Evolutionary conservation across 2,888 invertebrate species (phyloP).

Genomic region (Sinelater perroti): DNA sequence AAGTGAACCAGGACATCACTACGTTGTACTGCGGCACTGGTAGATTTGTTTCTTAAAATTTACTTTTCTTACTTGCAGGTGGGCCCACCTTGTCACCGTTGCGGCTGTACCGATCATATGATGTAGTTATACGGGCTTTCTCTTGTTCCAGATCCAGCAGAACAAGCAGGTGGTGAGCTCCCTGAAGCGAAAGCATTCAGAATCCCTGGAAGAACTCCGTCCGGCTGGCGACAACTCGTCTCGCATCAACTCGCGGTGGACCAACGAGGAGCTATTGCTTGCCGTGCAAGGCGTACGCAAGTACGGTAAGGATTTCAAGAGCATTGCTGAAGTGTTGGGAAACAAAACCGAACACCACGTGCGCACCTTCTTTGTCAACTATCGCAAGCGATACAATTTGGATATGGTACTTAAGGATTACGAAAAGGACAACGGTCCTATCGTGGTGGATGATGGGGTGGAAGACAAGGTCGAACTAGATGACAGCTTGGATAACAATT

Average conservation of each 20-base stretch:
- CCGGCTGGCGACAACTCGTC: slow-evolving; percentile 53
- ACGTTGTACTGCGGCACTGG: slow-evolving; percentile 14
- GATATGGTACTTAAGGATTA: slow-evolving; percentile 87
- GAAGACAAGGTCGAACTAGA: slow-evolving; percentile 50
- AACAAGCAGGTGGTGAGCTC: slow-evolving; percentile 93
- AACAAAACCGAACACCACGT: slow-evolving; percentile 95
- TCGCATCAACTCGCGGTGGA: slow-evolving; percentile 89
- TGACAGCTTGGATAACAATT: slow-evolving; percentile 49
- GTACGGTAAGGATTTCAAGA: slow-evolving; percentile 88
- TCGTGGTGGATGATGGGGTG: slow-evolving; percentile 45
- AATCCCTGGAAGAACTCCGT: slow-evolving; percentile 59
- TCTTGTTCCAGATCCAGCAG: slow-evolving; percentile 82
- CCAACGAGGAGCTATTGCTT: slow-evolving; percentile 88
- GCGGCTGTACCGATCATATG: background rate
- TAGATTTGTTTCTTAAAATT: slow-evolving; percentile 29
- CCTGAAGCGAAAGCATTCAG: slow-evolving; percentile 78
- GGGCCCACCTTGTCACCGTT: slow-evolving; percentile 6
- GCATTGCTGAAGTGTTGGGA: slow-evolving; percentile 93
- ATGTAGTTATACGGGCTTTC: slow-evolving; percentile 34
- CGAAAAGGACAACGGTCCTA: slow-evolving; percentile 77
- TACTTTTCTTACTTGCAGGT: slow-evolving; percentile 26
- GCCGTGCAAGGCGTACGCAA: slow-evolving; percentile 89
- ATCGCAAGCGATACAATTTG: slow-evolving; percentile 87
- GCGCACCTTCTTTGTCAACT: slow-evolving; percentile 90
- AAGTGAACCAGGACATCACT: slow-evolving; percentile 34